Evolutionary conservation across 2,797 vertebrate genomes (phyloP).

Genomic region (Scleropages formosus): DNA sequence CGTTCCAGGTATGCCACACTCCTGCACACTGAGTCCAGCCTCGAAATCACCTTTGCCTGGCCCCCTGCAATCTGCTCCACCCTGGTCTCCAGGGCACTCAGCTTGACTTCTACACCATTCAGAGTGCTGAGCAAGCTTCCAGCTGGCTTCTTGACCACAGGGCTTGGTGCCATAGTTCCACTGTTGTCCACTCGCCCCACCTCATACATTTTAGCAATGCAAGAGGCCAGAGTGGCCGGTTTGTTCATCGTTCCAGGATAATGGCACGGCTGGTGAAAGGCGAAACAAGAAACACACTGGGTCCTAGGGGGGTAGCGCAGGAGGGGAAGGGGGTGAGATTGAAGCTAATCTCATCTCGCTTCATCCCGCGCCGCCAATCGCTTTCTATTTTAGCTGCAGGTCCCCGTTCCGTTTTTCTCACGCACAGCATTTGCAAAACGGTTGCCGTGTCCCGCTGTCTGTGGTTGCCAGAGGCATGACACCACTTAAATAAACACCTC

Average conservation of each 20-base stretch:
- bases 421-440: conserved; percentile 36
- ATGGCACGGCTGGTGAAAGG: not conserved
- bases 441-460: conserved; percentile 41
- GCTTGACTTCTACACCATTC: conserved; percentile 68
- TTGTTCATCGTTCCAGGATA: conserved; percentile 52
- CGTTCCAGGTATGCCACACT: conserved; percentile 66
- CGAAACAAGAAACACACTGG: not conserved
- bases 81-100: conserved; percentile 70
- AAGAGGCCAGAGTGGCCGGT: conserved; percentile 49
- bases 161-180: conserved; percentile 41
- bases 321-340: conserved; percentile 11
- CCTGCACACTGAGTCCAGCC: conserved; percentile 64
- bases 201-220: conserved; percentile 70
- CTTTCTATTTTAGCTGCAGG: conserved; percentile 44
- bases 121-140: conserved; percentile 52
- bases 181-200: conserved; percentile 52
- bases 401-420: conserved; percentile 32
- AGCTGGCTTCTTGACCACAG: conserved; percentile 45
- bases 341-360: conserved; percentile 31
- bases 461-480: conserved; percentile 52
- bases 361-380: conserved; percentile 37
- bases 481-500: conserved; percentile 60
- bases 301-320: conserved; percentile 19
- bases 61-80: conserved; percentile 71
- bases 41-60: conserved; percentile 70